Evolutionary conservation across 2,888 invertebrate genomes (phyloP), one percentile per base, ranked within the genome.

Genomic region (Melinaea menophilus): DNA sequence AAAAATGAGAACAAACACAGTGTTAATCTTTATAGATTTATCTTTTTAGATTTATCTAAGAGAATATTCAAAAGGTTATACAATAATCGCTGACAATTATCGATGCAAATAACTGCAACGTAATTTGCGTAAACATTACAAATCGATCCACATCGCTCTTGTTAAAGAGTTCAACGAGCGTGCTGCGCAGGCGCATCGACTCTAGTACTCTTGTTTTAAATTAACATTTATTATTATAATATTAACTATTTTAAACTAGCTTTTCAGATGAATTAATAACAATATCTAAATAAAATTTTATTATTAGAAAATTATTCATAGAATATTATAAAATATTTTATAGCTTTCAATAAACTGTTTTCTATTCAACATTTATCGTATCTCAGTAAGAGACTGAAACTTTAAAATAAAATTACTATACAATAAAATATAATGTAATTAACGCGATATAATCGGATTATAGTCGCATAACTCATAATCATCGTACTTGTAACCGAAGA

Each of bases 51-150:
- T n/a, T n/a, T n/a, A n/a, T n/a, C n/a, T n/a, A 51, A 7, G 0
- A 11, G 31, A 51, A 31, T 11, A 31, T 7, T 51, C 31, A 5
- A 31, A 7, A 73, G 71, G 75, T 86, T 86, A 84, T 82, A 82
- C 80, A 86, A 85, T 82, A 79, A 82, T 82, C 84, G 77, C 80
- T 71, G 69, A 68, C 78, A 51, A 58, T 51, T 35, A 77, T 78
- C 81, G 79, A 85, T 86, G 85, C 82, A 87, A 86, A 87, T 87
- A 66, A 72, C 79, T 79, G 76, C 81, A 82, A 79, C 83, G 85
- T 82, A 84, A 84, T 81, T 86, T 86, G 76, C 80, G 77, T 77
- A 84, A 87, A 72, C 67, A 65, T 62, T 59, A 63, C 72, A 69
- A 76, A 77, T 75, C 71, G 74, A 79, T 69, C 64, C 61, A 59